Base-by-base conservation (phyloP, 2,797 vertebrate species). In the Helicolenus hilgendorfi region DNA sequence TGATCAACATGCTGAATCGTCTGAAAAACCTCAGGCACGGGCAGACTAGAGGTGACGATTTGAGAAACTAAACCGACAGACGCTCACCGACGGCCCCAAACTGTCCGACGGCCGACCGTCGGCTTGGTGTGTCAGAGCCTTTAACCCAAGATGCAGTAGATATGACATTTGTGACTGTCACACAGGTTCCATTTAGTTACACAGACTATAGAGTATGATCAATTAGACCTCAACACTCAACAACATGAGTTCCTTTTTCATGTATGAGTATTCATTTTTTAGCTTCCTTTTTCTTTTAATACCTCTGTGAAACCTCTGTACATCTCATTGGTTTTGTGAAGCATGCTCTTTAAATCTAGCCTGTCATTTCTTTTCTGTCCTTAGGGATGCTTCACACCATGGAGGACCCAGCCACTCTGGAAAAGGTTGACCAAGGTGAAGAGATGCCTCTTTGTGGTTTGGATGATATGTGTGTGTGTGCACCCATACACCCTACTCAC, bases 351-450 rank as follows among this genome's bases (percentile, higher is more conserved):
- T 72, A 86, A 89, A 91, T 68, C 33, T 26, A 55, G 1, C 49
- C 38, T 85, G 69, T 83, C 72, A 9, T 68, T 60, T 27, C 74
- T 79, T 18, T 74, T 83, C 53, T 90, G 56, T 88, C 62, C 74
- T 15, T 35, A 99, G 99, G 93, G 59, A 96, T 98, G 93, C 94
- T 99, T 91, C 95, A 97, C 83, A 96, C 78, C 2, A 83, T 95
- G 84, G 97, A 98, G 92, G 97, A 99, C 67, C 91, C 91, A 11
- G 65, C 94, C 63, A 85, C 96, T 75, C 92, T 97, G 94, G 97
- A 98, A 49, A 97, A 98, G 1, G 94, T 95, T 7, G 93, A 96
- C 83, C 97, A 99, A 98, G 98, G 99, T 99, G 94, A 98, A 93
- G 70, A 72, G 22, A 64, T 7, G 0, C 56, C 14, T 77, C 31